A percentile compares a stretch with the other conserved stretches of the same genome.
Conservation (phyloP, 2,888 invertebrate species). For the Leptothorax acervorum region DNA sequence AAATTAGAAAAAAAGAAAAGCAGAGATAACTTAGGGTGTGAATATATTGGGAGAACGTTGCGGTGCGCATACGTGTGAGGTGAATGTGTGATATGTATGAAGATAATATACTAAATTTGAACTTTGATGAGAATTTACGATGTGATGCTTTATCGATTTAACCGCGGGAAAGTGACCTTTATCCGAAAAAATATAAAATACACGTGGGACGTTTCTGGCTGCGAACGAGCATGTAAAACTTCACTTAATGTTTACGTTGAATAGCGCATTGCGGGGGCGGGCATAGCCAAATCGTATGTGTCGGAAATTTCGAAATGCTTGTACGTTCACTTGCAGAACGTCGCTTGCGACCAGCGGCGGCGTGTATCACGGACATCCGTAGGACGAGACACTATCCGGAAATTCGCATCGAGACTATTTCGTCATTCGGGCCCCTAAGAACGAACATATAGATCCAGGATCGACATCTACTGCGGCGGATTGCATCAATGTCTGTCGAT, state of each 20-base stretch:
- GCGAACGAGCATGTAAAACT: conserved; percentile 68
- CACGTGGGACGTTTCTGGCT: conserved; percentile 74
- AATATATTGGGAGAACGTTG: conserved; percentile 60
- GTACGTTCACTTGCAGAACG: conserved; percentile 60
- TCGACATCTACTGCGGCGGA: not conserved
- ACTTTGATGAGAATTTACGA: conserved; percentile 76
- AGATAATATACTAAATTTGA: conserved; percentile 71
- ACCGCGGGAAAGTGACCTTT: conserved; percentile 82
- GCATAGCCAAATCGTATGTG: conserved; percentile 69
- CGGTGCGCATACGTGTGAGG: conserved; percentile 61
- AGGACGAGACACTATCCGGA: conserved; percentile 17
- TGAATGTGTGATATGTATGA: conserved; percentile 62
- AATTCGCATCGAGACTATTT: conserved; percentile 36
- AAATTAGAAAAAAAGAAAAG: conserved; percentile 70
- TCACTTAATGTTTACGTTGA: conserved; percentile 72
- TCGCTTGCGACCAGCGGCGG: conserved; percentile 59
- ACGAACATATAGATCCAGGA: conserved; percentile 12
- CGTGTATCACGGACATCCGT: conserved; percentile 31
- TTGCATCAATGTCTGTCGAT: conserved; percentile 9
- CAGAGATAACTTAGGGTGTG: conserved; percentile 63
- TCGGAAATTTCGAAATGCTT: conserved; percentile 76
- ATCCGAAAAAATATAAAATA: conserved; percentile 77
- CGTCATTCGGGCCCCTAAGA: conserved; percentile 7
- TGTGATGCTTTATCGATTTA: conserved; percentile 82
- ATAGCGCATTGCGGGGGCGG: conserved; percentile 75